Evolutionary conservation across 2,113 vertebrate genomes (phyloP), one percentile per base, ranked within the genome.

Genomic region (Anser brachyrhynchus): DNA sequence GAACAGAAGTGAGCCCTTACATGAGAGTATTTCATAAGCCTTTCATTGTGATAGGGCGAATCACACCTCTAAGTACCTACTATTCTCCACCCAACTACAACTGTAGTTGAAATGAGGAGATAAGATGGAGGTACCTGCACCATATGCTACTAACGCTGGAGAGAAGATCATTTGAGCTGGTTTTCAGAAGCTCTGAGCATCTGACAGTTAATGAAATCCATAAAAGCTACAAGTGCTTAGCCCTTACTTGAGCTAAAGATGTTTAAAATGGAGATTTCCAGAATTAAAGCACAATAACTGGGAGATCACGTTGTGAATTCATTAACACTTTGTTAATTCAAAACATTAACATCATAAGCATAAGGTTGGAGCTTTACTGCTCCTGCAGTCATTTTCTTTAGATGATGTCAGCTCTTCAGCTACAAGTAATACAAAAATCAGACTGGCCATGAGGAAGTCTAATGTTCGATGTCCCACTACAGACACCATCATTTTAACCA

Each of bases 261-360:
- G 43, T 43, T 90, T 72, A 55, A 90, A 83, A 86, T 84, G 44
- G 28, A 81, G 52, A 49, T 72, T 92, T 86, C 52, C 70, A 87
- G 70, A 95, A 92, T 90, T 90, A 94, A 84, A 72, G 75, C 43
- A 86, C 62, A 92, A 23, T 82, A 97, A 92, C 62, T 85, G 77
- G 77, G 74, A 95, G 87, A 89, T 65, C 84, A 76, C 61, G 62
- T 92, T 87, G 65, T 87, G 85, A 96, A 92, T 93, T 81, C 80
- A 90, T 88, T 84, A 95, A 67, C 85, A 90, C 73, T 88, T 88
- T 92, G 67, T 92, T 95, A 96, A 94, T 90, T 88, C 75, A 90
- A 92, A 93, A 86, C 51, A 88, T 73, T 90, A 92, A 80, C 46
- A 78, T 65, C 69, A 69, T 26, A 90, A 90, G 72, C 62, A 89